These are phyloP conservation scores for Brenthis daphne DNA, from an alignment of 2,888 invertebrate species.

Conservation along the genomic window DNA sequence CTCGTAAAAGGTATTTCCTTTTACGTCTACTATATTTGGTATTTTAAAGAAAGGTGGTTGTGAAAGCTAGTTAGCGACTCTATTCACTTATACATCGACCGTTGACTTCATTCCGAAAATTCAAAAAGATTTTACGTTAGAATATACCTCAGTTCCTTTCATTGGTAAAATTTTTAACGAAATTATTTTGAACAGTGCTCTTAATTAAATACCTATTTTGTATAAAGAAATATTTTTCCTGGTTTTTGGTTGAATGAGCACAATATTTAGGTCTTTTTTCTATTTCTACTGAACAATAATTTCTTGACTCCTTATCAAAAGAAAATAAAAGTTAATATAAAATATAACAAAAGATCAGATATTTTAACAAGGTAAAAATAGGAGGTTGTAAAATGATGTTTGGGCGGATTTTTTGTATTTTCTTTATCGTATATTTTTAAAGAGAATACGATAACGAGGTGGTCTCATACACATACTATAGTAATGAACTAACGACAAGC, in stretches of 20 bases:
- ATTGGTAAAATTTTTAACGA: slow-evolving; percentile 5
- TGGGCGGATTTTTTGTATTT: too few relatives aligned
- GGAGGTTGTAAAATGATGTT: too few relatives aligned
- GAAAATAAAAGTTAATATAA: too few relatives aligned
- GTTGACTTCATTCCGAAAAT: slow-evolving; percentile 4
- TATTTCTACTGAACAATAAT: slow-evolving; percentile 9
- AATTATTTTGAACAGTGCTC: slow-evolving; percentile 8
- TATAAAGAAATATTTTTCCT: slow-evolving; percentile 7
- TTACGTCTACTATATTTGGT: background rate
- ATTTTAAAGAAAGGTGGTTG: background rate
- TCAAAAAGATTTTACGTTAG: slow-evolving; percentile 10
- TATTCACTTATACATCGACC: background rate
- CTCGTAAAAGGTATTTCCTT: slow-evolving; percentile 21
- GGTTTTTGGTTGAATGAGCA: slow-evolving; percentile 5
- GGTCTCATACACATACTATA: too few relatives aligned
- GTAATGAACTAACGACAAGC: too few relatives aligned
- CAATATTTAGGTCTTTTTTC: slow-evolving; percentile 10
- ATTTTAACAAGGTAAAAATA: too few relatives aligned
- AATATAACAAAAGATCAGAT: too few relatives aligned
- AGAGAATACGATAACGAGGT: too few relatives aligned
- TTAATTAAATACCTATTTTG: slow-evolving; percentile 15
- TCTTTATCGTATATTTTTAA: too few relatives aligned
- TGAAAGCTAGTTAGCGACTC: background rate
- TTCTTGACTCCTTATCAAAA: background rate
- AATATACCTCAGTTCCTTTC: slow-evolving; percentile 3